Conservation (phyloP, 2,797 vertebrate species). For the Lagorchestes hirsutus region DNA sequence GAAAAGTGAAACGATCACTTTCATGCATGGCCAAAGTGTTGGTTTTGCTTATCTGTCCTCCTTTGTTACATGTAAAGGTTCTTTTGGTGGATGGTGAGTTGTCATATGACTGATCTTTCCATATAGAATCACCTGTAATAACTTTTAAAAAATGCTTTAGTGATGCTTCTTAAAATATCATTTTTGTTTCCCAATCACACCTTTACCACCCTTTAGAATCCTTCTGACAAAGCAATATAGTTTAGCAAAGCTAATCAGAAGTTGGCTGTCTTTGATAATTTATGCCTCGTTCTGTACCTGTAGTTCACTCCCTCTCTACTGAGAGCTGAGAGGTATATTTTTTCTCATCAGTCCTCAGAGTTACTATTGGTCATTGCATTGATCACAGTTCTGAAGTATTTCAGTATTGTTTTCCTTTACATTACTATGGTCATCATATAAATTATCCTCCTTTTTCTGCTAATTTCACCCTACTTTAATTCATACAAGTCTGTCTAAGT, state of each 20-base stretch:
- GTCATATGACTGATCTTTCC: not conserved
- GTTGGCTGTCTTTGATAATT: not conserved
- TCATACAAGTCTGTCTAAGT: not conserved
- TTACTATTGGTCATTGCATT: not conserved
- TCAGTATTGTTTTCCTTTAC: not conserved
- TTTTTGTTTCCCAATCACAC: not conserved
- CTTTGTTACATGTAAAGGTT: not conserved
- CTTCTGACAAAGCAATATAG: not conserved
- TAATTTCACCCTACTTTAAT: not conserved
- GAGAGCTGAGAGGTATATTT: not conserved
- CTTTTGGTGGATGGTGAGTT: not conserved
- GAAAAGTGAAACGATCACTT: not conserved
- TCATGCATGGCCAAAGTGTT: not conserved
- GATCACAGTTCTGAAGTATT: not conserved
- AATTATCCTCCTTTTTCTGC: not conserved
- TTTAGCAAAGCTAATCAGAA: not conserved
- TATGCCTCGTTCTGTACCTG: not conserved
- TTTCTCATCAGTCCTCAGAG: not conserved
- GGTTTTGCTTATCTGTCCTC: not conserved
- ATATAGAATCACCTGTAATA: not conserved
- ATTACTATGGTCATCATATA: not conserved
- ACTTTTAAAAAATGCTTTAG: not conserved
- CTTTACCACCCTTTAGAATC: not conserved
- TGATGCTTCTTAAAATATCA: not conserved
- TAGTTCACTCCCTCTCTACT: not conserved